These are phyloP conservation scores for Leucoraja erinaceus DNA, from an alignment of 2,113 vertebrate species.

Conservation along the genomic window DNA sequence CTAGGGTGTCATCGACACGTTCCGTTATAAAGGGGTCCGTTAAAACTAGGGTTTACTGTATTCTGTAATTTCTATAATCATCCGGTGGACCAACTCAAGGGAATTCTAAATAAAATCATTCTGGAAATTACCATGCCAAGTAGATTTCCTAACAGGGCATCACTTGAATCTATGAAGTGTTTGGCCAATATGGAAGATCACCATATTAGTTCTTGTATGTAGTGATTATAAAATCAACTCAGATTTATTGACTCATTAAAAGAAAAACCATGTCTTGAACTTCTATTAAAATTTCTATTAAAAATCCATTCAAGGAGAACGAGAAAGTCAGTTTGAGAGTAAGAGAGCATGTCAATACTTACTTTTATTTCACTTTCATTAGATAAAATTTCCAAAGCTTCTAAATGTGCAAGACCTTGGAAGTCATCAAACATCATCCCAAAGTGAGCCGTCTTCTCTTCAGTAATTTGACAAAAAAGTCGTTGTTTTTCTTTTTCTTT, in stretches of 20 bases:
- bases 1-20: too few species aligned
- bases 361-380: conserved; percentile 92
- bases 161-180: not conserved
- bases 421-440: conserved; percentile 93
- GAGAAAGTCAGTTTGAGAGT: not conserved
- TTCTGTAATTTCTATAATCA: too few species aligned
- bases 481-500: conserved; percentile 90
- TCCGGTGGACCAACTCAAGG: not conserved
- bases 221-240: not conserved
- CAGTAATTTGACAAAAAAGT: conserved; percentile 69
- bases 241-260: not conserved
- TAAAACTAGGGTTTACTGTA: too few species aligned
- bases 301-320: not conserved
- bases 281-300: too few species aligned
- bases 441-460: conserved; percentile 80
- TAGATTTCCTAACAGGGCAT: not conserved
- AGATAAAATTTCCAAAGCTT: conserved; percentile 95
- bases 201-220: not conserved
- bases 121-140: not conserved
- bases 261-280: not conserved
- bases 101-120: not conserved
- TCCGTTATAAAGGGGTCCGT: too few species aligned
- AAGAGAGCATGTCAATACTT: conserved; percentile 33
- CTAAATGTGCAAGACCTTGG: conserved; percentile 91
- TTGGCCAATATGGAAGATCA: not conserved